A percentile compares a stretch with the other conserved stretches of the same genome.
Conservation (phyloP, 2,888 invertebrate genomes). For the Drosophila suboccidentalis region DNA sequence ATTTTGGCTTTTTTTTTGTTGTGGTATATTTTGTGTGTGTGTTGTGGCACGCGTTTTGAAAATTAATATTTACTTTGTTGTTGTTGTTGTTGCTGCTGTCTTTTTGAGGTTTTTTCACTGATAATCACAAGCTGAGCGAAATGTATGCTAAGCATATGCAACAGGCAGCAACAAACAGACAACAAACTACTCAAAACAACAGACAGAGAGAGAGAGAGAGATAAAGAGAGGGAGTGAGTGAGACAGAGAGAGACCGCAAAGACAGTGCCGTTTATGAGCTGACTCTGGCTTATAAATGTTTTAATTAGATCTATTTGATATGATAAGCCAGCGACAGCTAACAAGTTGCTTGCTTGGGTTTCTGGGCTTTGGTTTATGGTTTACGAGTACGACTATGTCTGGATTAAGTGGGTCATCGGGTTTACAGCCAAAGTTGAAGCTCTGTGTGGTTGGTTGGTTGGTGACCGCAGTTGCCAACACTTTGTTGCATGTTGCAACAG, state of each 20-base stretch:
- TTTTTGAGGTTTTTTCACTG: constrained; percentile 64
- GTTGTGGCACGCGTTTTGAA: constrained; percentile 72
- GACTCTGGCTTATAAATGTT: constrained; percentile 75
- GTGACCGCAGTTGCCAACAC: constrained; percentile 31
- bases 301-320: constrained; percentile 77
- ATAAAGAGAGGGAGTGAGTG: not conserved
- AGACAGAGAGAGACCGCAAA: constrained; percentile 48
- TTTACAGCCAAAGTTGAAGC: constrained; percentile 28
- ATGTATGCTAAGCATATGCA: constrained; percentile 77
- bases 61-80: constrained; percentile 74
- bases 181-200: constrained; percentile 19
- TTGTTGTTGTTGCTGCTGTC: constrained; percentile 34
- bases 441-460: constrained; percentile 5
- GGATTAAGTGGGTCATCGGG: constrained; percentile 70
- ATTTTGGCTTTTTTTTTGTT: constrained; percentile 14
- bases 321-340: constrained; percentile 73
- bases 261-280: constrained; percentile 72
- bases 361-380: constrained; percentile 63
- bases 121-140: constrained; percentile 61
- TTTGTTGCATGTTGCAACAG: constrained; percentile 25
- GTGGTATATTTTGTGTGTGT: constrained; percentile 3
- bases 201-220: not conserved
- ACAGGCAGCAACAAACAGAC: constrained; percentile 31
- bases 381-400: constrained; percentile 40
- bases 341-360: constrained; percentile 74